These are phyloP conservation scores for Phaedon cochleariae DNA, from an alignment of 2,888 invertebrate species.

Conservation along the genomic window DNA sequence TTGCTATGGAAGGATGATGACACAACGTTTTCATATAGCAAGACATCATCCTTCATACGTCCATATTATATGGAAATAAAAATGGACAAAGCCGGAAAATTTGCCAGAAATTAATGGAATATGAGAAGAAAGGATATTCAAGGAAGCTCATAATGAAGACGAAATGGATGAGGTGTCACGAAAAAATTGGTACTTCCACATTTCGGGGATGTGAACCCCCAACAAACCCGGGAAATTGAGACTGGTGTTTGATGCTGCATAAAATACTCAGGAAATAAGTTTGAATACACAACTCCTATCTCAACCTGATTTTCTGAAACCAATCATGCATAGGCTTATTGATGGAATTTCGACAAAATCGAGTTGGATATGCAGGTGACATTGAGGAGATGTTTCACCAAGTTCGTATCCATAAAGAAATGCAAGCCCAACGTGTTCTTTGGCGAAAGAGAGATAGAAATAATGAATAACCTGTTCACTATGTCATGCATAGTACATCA, in stretches of 20 bases:
- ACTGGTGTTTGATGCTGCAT: constrained; percentile 19
- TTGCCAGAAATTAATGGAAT: background rate
- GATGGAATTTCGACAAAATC: constrained; percentile 13
- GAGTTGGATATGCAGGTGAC: background rate
- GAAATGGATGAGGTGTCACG: background rate
- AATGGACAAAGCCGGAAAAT: background rate
- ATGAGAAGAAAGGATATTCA: constrained; percentile 2
- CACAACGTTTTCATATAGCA: background rate
- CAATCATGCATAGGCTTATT: constrained; percentile 1
- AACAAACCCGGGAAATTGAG: constrained; percentile 12
- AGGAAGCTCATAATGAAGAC: background rate
- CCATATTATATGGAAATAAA: background rate
- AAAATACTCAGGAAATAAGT: constrained; percentile 1
- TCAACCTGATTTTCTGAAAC: constrained; percentile 13
- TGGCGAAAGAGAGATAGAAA: constrained; percentile 8
- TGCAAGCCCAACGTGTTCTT: constrained; percentile 17
- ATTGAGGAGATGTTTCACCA: too few species aligned
- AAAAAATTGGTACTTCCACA: background rate
- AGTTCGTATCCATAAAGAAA: constrained; percentile 2
- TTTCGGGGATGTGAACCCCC: too few species aligned
- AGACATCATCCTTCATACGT: background rate
- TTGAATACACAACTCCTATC: constrained; percentile 9
- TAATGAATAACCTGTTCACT: constrained; percentile 10
- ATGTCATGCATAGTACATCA: constrained; percentile 13
- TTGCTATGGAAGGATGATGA: too few species aligned